Evolutionary conservation across 37 sponge, comb jelly and placozoan species (phyloP), one percentile per base, ranked within the genome.

Genomic region (Hexactinellida sp.): DNA sequence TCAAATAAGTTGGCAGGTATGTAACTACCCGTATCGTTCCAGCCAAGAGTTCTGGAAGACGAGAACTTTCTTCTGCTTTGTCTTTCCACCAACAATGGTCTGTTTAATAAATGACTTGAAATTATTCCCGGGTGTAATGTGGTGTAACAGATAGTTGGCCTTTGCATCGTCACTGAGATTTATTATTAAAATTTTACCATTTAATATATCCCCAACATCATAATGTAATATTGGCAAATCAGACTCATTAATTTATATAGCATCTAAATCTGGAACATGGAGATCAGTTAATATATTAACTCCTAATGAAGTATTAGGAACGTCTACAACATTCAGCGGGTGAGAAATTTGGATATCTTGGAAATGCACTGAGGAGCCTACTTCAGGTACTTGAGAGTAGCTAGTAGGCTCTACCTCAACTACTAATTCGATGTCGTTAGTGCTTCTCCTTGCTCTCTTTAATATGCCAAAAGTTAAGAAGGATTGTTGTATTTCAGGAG

Each of bases 211-310:
- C 34, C 76, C 28, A 63, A 63, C 76, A 63, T 63, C 76, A 28
- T 63, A 63, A 63, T 32, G 76, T 63, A 23, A 63, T 63, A 63
- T 63, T 63, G 25, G 76, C 19, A 63, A 63, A 63, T 7, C 30
- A 63, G 76, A 63, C 76, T 63, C 30, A 63, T 63, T 63, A 63
- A 63, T 28, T 13, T 13, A n/a, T 63, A 63, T 63, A 23, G 34
- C 25, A 28, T 63, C 76, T 63, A 28, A 63, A 63, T 63, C 76
- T 63, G 76, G 76, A 63, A 63, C 76, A 63, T 63, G 76, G 76
- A 28, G 76, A 7, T 63, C 76, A 63, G 76, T 63, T 23, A 63
- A 63, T 63, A 63, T 63, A 63, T 63, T 63, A 63, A 63, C 76
- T 63, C 52, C 52, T 47, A 16, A 47, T 47, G 52, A 47, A 47